Conservation (phyloP, 1,140 invertebrate genomes). For the Dolichoris vasculosae region DNA sequence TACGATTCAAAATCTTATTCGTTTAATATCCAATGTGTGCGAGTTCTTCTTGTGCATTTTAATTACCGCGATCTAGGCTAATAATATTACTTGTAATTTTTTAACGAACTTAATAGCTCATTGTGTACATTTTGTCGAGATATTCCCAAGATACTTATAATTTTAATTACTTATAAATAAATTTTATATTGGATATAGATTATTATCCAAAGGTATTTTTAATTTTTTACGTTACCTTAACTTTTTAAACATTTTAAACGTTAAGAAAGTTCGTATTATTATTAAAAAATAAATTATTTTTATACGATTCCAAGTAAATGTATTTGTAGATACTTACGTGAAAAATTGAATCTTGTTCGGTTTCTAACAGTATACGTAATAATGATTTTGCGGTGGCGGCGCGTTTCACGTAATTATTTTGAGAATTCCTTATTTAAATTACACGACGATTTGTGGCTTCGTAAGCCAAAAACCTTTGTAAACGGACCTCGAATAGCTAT, state of each 20-base stretch:
- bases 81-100: too few relatives aligned
- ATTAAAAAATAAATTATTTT: background rate
- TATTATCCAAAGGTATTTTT: background rate
- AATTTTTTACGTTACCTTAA: background rate
- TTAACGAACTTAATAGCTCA: too few relatives aligned
- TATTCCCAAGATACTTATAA: too few relatives aligned
- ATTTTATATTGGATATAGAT: background rate
- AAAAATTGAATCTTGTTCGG: background rate
- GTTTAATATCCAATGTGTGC: too few relatives aligned
- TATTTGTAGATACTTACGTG: background rate
- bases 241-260: too few relatives aligned
- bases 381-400: constrained; percentile 1
- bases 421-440: constrained; percentile 22
- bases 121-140: too few relatives aligned
- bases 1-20: too few relatives aligned
- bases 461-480: constrained; percentile 4
- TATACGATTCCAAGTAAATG: background rate
- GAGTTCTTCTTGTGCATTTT: too few relatives aligned
- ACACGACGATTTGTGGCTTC: constrained; percentile 15
- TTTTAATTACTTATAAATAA: too few relatives aligned
- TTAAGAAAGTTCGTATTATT: background rate
- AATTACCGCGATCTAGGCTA: too few relatives aligned
- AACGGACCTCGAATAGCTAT: background rate
- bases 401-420: constrained; percentile 21
- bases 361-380: background rate